Evolutionary conservation across 2,113 vertebrate genomes (phyloP).

Genomic region (Tor tambroides): DNA sequence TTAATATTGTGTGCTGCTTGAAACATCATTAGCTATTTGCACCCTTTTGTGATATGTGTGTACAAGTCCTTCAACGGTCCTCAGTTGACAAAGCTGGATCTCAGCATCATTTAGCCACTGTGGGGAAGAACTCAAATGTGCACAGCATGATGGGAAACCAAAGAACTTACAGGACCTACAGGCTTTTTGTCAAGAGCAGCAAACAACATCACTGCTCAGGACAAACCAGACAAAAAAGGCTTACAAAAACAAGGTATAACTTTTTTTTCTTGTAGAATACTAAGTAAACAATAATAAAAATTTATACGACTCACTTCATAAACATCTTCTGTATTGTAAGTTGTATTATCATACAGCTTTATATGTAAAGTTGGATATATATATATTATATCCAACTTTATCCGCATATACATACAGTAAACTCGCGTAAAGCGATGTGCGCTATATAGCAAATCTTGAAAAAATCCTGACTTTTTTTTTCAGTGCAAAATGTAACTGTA

Average conservation of each 20-base stretch:
- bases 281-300: too few species aligned
- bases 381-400: too few species aligned
- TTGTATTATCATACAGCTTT: too few species aligned
- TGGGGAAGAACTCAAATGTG: not conserved
- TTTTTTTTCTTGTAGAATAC: not conserved
- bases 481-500: not conserved
- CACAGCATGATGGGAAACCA: constrained; percentile 12
- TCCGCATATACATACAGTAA: not conserved
- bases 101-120: not conserved
- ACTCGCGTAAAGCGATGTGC: not conserved
- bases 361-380: not conserved
- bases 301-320: too few species aligned
- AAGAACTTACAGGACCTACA: not conserved
- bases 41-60: not conserved
- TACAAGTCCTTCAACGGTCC: not conserved
- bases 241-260: not conserved
- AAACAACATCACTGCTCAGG: not conserved
- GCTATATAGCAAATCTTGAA: not conserved
- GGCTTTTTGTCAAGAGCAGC: not conserved
- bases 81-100: not conserved
- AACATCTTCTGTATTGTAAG: too few species aligned
- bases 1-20: not conserved
- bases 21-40: not conserved
- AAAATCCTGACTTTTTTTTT: not conserved
- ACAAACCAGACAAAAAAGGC: not conserved